A percentile compares a stretch with the other conserved stretches of the same genome.
Evolutionary conservation across 2,113 vertebrate species (phyloP).

Genomic region (Mustela lutreola): DNA sequence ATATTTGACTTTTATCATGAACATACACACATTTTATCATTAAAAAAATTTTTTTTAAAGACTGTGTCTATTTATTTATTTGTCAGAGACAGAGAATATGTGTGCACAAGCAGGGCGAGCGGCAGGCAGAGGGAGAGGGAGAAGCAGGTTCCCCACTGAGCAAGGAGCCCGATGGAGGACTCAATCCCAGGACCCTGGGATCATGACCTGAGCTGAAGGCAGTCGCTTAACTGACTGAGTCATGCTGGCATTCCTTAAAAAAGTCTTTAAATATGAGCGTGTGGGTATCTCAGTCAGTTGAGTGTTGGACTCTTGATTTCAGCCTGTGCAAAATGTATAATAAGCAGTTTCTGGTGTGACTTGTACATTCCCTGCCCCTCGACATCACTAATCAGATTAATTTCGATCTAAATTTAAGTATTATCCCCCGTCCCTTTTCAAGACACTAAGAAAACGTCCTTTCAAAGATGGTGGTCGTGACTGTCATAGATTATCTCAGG

Average conservation of each 20-base stretch:
- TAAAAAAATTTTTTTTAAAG: not conserved
- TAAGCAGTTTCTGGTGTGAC: slow-evolving; percentile 29
- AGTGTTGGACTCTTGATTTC: not conserved
- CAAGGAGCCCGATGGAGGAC: no score
- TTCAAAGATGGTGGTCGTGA: not conserved
- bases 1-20: not conserved
- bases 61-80: no score
- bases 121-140: no score
- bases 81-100: no score
- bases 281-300: not conserved
- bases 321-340: slow-evolving; percentile 71
- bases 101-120: no score
- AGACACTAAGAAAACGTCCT: not conserved
- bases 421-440: not conserved
- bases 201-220: no score
- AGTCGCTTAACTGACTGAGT: no score
- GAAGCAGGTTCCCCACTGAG: no score
- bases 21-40: not conserved
- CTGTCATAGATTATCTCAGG: not conserved
- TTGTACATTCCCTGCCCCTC: not conserved
- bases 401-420: slow-evolving; percentile 42
- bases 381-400: not conserved
- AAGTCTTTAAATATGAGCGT: not conserved
- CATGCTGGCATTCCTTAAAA: not conserved
- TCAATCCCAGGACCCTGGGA: no score